Evolutionary conservation across 1,140 invertebrate species (phyloP), one percentile per base, ranked within the genome.

Genomic region (Zaprionus inermis): DNA sequence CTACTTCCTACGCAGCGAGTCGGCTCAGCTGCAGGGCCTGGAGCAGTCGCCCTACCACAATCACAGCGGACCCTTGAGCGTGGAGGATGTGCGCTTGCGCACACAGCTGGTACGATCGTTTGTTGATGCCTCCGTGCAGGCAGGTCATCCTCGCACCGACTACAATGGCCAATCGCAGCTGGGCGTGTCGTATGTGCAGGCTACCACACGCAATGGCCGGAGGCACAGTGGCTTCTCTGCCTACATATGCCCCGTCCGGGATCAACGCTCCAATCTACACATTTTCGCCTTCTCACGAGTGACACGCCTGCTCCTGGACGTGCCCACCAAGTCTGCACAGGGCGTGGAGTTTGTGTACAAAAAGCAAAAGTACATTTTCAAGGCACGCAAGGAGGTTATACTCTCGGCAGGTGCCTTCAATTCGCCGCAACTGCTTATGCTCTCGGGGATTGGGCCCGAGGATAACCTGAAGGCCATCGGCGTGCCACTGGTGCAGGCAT

Each of bases 391-490:
- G 77, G 96, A 96, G 92, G 94, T 96, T 0, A 95, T 96, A 36
- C 54, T 96, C 9, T 95, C 95, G 36, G 96, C 95, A 10, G 97
- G 96, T 0, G 93, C 96, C 0, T 95, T 97, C 36, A 96, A 96
- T 86, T 96, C 96, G 1, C 96, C 97, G 0, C 96, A 97, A 91
- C 77, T 98, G 9, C 91, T 98, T 28, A 96, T 97, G 95, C 93
- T 97, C 0, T 96, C 96, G 1, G 97, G 97, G 0, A 93, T 97
- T 7, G 97, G 97, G 1, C 96, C 96, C 11, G 94, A 92, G 79
- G 79, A 93, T 38, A 93, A 95, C 70, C 80, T 98, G 2, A 90
- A 94, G 52, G 93, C 95, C 24, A 91, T 97, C 1, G 94, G 94
- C 0, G 95, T 97, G 24, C 93, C 94, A 0, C 92, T 95, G 0